Evolutionary conservation across 1,140 invertebrate genomes (phyloP).

Genomic region (Psix sp.): DNA sequence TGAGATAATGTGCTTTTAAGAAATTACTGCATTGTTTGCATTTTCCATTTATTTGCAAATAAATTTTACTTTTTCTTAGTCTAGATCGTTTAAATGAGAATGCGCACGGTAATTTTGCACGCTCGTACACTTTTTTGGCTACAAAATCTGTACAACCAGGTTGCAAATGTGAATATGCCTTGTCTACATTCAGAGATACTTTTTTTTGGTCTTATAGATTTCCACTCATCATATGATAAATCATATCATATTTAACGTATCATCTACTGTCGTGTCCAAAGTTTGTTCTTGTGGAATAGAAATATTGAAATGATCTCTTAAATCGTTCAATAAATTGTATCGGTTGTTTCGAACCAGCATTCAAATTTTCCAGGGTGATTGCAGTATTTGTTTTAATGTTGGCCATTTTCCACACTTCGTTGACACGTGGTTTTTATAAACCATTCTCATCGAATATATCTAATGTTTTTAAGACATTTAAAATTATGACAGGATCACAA

Average conservation of each 20-base stretch:
- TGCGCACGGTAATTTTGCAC: constrained; percentile 14
- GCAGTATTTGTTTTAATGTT: neutral
- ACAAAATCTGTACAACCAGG: constrained; percentile 17
- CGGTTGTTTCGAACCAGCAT: constrained; percentile 10
- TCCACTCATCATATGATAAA: constrained; percentile 7
- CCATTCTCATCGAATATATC: constrained; percentile 4
- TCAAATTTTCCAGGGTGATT: neutral
- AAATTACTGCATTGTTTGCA: constrained; percentile 16
- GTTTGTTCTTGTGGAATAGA: neutral
- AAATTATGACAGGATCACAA: too few relatives aligned
- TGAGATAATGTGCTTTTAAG: constrained; percentile 11
- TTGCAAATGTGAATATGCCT: constrained; percentile 4
- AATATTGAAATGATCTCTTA: constrained; percentile 3
- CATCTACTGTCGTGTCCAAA: neutral
- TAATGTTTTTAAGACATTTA: neutral
- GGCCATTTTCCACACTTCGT: neutral
- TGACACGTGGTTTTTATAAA: neutral
- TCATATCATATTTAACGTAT: neutral
- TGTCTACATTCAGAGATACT: neutral
- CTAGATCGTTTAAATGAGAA: constrained; percentile 13
- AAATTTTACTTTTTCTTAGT: neutral
- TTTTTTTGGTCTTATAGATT: neutral
- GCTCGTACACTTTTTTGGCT: constrained; percentile 10
- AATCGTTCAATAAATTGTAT: constrained; percentile 13
- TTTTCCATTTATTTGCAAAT: constrained; percentile 5